Evolutionary conservation across 2,113 vertebrate species (phyloP), one percentile per base, ranked within the genome.

Genomic region (Gavialis gangeticus): DNA sequence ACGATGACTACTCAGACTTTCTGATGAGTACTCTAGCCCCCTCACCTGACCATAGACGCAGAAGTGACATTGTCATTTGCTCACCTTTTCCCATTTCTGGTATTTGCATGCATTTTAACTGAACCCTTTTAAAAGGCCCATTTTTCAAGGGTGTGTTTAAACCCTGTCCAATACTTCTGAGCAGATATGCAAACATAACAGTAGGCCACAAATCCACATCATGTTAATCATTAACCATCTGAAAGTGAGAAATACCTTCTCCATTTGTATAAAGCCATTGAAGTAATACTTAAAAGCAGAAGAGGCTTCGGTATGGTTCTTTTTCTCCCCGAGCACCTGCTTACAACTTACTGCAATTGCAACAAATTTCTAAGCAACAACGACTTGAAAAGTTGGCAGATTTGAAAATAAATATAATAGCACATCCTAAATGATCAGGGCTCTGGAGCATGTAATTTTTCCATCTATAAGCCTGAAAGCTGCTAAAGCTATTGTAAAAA

Each of bases 151-250:
- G 37, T 3, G 0, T 79, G 58, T 82, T 93, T 79, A 88, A 34
- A 89, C 64, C 22, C 73, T 82, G 75, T 62, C 6, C 1, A 66
- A 37, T 73, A 93, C 79, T 89, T 85, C 28, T 60, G 75, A 89
- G 84, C 87, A 95, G 69, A 46, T 46, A 46, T 91, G 87, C 92
- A 94, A 91, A 89, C 60, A 79, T 82, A 89, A 84, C 55, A 84
- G 77, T 82, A 89, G 57, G 77, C 82, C 77, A 63, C 60, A 89
- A 90, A 89, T 95, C 87, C 55, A 75, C 77, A 92, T 77, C 73
- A 67, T 75, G 87, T 85, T 60, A 78, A 94, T 63, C 16, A 58
- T 6, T 62, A 63, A 89, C 69, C 60, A 82, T 93, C 83, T 85
- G 86, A 90, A 91, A 25, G 11, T 55, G 78, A 4, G 1, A 30